Conservation (phyloP, 1,140 invertebrate species). For the Amphibalanus amphitrite region DNA sequence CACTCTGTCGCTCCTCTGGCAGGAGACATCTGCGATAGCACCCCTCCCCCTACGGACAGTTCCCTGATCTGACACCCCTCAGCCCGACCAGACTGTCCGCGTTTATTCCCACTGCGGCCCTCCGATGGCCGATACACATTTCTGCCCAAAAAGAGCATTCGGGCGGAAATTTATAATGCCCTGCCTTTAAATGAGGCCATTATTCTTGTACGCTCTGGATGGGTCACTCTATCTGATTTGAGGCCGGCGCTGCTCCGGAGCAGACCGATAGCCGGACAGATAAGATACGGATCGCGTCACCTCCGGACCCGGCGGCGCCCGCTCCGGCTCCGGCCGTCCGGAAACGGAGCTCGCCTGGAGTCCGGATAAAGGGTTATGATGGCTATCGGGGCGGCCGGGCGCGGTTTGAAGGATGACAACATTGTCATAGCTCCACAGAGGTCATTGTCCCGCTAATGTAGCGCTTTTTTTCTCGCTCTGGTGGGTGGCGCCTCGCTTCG, state of each 20-base stretch:
- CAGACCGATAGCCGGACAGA: background rate
- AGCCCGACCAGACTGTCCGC: background rate
- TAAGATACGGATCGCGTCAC: background rate
- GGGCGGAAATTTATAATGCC: background rate
- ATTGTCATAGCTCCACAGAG: background rate
- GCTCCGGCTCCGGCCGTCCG: background rate
- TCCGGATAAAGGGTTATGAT: background rate
- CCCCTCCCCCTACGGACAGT: too few species aligned
- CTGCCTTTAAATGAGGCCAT: background rate
- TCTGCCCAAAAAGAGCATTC: background rate
- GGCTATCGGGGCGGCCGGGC: background rate
- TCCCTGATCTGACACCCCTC: too few species aligned
- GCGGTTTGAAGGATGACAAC: background rate
- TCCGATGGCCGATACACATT: background rate
- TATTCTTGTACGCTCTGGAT: background rate
- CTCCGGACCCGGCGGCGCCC: background rate
- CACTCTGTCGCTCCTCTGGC: too few species aligned
- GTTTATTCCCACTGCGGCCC: background rate
- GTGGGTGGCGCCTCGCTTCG: background rate
- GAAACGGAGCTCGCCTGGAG: background rate
- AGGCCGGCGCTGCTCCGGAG: background rate
- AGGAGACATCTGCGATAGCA: too few species aligned
- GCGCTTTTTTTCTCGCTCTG: background rate
- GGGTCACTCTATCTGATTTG: background rate
- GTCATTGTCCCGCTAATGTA: background rate